Conservation (phyloP, 2,888 invertebrate genomes). For the Agrotis puta region DNA sequence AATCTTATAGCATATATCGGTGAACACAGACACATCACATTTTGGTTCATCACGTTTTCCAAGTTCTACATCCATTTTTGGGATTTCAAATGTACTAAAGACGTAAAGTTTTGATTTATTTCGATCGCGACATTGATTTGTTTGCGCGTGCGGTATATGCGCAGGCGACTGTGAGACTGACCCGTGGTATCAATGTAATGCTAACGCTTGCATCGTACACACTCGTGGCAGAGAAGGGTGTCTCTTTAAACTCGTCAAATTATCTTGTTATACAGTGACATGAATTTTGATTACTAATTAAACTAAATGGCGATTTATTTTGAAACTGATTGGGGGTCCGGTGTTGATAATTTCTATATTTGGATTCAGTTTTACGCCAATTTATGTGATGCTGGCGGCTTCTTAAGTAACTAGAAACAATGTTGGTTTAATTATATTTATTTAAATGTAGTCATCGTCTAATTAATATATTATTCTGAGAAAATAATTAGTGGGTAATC, state of each 20-base stretch:
- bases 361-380: not conserved
- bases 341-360: not conserved
- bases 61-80: constrained; percentile 72
- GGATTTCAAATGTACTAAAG: constrained; percentile 2
- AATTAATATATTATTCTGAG: no score
- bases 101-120: constrained; percentile 30
- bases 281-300: constrained; percentile 26
- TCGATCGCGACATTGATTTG: constrained; percentile 38
- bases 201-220: constrained; percentile 11
- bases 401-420: not conserved
- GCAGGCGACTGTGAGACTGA: constrained; percentile 60
- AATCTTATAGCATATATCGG: constrained; percentile 68
- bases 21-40: constrained; percentile 68
- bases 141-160: constrained; percentile 54
- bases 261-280: constrained; percentile 49
- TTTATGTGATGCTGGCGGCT: not conserved
- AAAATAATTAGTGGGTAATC: no score
- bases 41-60: constrained; percentile 52
- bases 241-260: constrained; percentile 42
- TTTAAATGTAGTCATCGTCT: no score
- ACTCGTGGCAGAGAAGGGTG: constrained; percentile 32
- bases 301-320: not conserved
- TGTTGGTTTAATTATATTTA: not conserved
- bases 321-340: not conserved
- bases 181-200: constrained; percentile 35